A percentile compares a stretch with the other conserved stretches of the same genome.
Conservation (phyloP, 2,113 vertebrate species). For the Hepsetus odoe region DNA sequence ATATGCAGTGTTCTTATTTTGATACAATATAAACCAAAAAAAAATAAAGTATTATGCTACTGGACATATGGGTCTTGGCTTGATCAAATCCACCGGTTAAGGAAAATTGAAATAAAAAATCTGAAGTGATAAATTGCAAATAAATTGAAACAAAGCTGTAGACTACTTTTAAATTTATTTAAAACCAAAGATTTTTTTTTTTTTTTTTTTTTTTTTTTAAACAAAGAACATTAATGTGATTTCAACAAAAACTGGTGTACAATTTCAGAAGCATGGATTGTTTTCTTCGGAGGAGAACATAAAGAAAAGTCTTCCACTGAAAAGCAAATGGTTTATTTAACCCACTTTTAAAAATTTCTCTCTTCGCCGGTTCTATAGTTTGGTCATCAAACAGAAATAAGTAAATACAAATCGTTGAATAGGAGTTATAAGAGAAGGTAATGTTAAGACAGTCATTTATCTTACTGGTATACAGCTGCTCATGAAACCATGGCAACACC, state of each 20-base stretch:
- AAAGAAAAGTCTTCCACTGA: background rate
- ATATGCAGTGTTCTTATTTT: conserved; percentile 78
- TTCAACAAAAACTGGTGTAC: conserved; percentile 20
- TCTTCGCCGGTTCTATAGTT: background rate
- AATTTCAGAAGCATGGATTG: conserved; percentile 7
- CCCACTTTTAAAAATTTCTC: background rate
- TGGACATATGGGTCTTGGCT: background rate
- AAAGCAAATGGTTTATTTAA: conserved; percentile 21
- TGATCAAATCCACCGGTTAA: too few relatives aligned
- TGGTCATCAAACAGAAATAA: background rate
- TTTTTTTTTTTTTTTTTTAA: too few relatives aligned
- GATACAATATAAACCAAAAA: conserved; percentile 72
- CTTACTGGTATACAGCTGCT: background rate
- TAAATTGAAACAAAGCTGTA: background rate
- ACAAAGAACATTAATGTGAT: conserved; percentile 10
- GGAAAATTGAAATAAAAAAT: background rate
- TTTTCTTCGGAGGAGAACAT: background rate
- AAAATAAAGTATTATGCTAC: conserved; percentile 66
- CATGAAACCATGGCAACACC: background rate
- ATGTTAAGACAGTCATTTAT: background rate
- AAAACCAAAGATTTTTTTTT: conserved; percentile 37
- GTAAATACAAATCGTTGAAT: background rate
- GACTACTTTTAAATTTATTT: conserved; percentile 42
- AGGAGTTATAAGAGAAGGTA: background rate
- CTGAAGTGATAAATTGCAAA: background rate